A percentile compares a stretch with the other conserved stretches of the same genome.
Evolutionary conservation across 2,797 vertebrate genomes (phyloP).

Genomic region (Rhinoraja longicauda): DNA sequence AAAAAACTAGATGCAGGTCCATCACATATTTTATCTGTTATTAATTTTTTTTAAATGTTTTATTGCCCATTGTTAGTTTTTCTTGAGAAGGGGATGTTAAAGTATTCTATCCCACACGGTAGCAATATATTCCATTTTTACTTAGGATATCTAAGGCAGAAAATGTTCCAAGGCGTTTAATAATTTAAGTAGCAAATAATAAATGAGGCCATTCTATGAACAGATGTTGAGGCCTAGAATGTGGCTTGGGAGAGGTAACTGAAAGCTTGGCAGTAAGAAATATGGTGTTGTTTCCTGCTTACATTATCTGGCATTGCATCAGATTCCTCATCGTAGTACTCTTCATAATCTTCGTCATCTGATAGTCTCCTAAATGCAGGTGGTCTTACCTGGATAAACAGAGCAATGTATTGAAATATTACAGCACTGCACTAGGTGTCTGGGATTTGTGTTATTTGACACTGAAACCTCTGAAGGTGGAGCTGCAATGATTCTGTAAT

Average conservation of each 20-base stretch:
- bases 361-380: not conserved
- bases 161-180: not conserved
- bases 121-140: not conserved
- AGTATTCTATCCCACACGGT: not conserved
- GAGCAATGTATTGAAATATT: not conserved
- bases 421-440: too few relatives aligned
- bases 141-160: not conserved
- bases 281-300: not conserved
- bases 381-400: slow-evolving; percentile 7
- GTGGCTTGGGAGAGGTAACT: not conserved
- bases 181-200: not conserved
- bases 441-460: not conserved
- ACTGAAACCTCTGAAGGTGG: not conserved
- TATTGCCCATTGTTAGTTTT: not conserved
- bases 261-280: not conserved
- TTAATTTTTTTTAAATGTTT: not conserved
- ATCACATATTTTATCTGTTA: not conserved
- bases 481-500: not conserved
- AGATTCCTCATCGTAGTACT: slow-evolving; percentile 20
- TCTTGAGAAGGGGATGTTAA: not conserved
- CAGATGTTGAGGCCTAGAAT: not conserved
- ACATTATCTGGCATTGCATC: slow-evolving; percentile 20
- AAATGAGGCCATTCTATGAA: not conserved
- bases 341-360: slow-evolving; percentile 22
- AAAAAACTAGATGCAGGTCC: too few relatives aligned